Evolutionary conservation across 2,113 vertebrate genomes (phyloP).

Genomic region (Labeo catla): DNA sequence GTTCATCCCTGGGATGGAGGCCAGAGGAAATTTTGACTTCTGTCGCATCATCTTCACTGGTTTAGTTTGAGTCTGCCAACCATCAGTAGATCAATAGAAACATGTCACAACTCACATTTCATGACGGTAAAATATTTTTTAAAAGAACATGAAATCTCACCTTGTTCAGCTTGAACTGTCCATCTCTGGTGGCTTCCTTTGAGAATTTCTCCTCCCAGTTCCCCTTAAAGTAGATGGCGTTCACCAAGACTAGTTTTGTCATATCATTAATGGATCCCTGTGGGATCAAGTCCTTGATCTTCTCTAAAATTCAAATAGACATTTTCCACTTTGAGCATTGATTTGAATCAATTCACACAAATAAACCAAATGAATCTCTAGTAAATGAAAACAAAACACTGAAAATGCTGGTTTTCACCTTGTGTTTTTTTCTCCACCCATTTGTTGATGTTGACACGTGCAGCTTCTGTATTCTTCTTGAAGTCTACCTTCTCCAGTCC

Average conservation of each 20-base stretch:
- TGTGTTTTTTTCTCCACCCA: constrained; percentile 78
- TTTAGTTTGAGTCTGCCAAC: constrained; percentile 81
- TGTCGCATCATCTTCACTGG: constrained; percentile 87
- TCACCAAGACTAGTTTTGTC: constrained; percentile 87
- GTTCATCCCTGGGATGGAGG: constrained; percentile 74
- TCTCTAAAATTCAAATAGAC: constrained; percentile 71
- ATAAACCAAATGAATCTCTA: too few species aligned
- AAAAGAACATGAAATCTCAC: constrained; percentile 50
- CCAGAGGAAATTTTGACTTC: constrained; percentile 76
- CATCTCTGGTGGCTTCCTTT: constrained; percentile 68
- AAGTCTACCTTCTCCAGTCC: constrained; percentile 77
- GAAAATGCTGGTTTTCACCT: constrained; percentile 58
- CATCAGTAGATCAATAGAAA: background rate
- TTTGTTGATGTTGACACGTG: constrained; percentile 73
- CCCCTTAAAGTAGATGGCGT: constrained; percentile 95
- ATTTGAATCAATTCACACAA: background rate
- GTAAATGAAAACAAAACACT: background rate
- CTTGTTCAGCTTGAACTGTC: constrained; percentile 74
- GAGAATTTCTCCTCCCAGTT: constrained; percentile 84
- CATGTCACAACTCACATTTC: background rate
- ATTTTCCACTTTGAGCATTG: background rate
- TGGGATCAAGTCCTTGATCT: constrained; percentile 83
- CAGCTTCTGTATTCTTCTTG: constrained; percentile 44
- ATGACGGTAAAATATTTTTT: background rate
- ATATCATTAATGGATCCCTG: constrained; percentile 63